Evolutionary conservation across 2,797 vertebrate species (phyloP).

Genomic region (Coreius guichenoti): DNA sequence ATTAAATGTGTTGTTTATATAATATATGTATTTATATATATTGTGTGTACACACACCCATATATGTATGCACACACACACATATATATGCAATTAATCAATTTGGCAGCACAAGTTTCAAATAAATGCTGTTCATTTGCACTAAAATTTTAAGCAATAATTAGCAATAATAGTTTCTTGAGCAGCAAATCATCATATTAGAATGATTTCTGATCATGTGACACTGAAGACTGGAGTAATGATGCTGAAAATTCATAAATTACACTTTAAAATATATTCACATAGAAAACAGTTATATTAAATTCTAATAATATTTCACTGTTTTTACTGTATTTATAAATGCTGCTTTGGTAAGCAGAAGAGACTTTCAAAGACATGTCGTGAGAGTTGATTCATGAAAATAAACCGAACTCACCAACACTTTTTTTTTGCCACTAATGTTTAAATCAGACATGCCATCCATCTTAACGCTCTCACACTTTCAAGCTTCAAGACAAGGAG

Average conservation of each 20-base stretch:
- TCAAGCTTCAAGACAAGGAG: not conserved
- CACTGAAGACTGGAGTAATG: not conserved
- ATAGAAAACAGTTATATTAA: not conserved
- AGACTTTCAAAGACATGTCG: not conserved
- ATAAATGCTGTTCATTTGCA: too few species aligned
- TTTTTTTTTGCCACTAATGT: not conserved
- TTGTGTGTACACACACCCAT: too few species aligned
- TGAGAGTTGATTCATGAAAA: not conserved
- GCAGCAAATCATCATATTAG: not conserved
- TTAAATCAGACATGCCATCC: not conserved
- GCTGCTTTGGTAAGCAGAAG: not conserved
- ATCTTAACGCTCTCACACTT: not conserved
- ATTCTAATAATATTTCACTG: not conserved
- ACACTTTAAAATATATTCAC: not conserved
- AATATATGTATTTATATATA: too few species aligned
- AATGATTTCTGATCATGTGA: not conserved
- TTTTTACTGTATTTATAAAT: not conserved
- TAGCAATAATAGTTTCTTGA: not conserved
- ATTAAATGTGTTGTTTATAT: too few species aligned
- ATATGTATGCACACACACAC: too few species aligned
- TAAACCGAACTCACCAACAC: not conserved
- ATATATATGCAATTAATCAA: too few species aligned
- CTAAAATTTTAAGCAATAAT: not conserved
- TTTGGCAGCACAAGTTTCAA: too few species aligned
- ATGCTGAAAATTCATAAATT: not conserved